These are phyloP conservation scores for Mastomys coucha DNA, from an alignment of 2,113 vertebrate genomes.

Conservation along the genomic window DNA sequence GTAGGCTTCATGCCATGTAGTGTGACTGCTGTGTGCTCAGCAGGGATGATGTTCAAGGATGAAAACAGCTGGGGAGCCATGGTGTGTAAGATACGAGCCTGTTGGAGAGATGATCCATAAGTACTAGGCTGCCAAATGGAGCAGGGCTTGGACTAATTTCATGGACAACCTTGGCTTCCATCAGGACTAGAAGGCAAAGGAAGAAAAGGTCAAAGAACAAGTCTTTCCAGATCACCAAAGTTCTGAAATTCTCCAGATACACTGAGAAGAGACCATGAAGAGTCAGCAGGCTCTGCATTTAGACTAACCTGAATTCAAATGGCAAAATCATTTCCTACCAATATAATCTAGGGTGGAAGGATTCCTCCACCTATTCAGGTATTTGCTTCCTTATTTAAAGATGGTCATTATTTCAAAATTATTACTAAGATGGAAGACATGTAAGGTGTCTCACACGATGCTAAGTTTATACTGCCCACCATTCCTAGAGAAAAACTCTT, in stretches of 20 bases:
- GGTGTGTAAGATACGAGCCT: background rate
- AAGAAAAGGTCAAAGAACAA: background rate
- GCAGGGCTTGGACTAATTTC: background rate
- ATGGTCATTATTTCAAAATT: background rate
- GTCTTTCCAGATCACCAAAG: background rate
- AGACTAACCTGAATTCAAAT: background rate
- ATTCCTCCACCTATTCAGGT: background rate
- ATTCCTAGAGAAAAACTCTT: background rate
- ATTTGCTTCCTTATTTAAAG: background rate
- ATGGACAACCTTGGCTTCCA: background rate
- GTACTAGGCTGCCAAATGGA: background rate
- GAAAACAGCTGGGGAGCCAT: background rate
- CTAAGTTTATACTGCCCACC: background rate
- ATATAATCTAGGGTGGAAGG: background rate
- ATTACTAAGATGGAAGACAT: background rate
- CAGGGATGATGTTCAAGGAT: constrained; percentile 11
- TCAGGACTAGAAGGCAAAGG: background rate
- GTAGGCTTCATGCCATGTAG: background rate
- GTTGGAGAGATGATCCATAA: background rate
- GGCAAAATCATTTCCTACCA: background rate
- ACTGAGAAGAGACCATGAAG: background rate
- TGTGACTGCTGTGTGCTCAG: background rate
- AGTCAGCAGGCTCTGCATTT: background rate
- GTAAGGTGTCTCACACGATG: background rate
- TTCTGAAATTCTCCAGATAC: background rate